Base-by-base conservation (phyloP, 2,797 vertebrate species). In the Tapera naevia region DNA sequence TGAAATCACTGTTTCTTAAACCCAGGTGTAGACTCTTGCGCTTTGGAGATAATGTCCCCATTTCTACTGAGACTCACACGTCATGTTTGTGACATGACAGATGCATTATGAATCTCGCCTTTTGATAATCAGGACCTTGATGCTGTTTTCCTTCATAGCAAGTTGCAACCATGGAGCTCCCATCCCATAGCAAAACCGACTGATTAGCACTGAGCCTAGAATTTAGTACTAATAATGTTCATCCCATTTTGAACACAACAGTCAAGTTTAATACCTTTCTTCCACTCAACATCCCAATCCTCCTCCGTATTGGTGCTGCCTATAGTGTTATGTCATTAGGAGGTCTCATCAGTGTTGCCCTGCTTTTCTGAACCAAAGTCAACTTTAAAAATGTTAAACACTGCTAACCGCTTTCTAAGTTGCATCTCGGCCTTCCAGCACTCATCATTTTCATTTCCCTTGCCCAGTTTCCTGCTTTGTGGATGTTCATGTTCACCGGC, bases 351-450 rank as follows among this genome's bases (percentile, higher is more conserved):
- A 86, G 66, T 11, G 13, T 33, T 91, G 72, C 54, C 82, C 81
- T 94, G 86, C 61, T 86, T 94, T 76, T 70, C 39, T 65, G 14
- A 91, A 71, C 74, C 28, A 11, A 70, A 93, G 64, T 88, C 75
- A 95, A 69, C 82, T 50, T 92, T 87, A 89, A 86, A 89, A 78
- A 86, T 50, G 27, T 82, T 93, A 65, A 89, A 88, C 89, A 81
- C 93, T 72, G 70, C 54, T 96, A 90, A 94, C 91, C 93, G 93
- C 73, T 88, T 94, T 90, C 85, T 57, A 23, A 82, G 61, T 85
- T 87, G 75, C 73, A 57, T 33, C 93, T 58, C 91, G 83, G 85
- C 76, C 46, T 82, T 86, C 39, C 54, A 18, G 3, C 17, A 2
- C 39, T 39, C 64, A 7, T 21, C 81, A 7, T 2, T 58, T 21